phyloP scores from a whole-genome alignment of 2,113 vertebrate species.

The Bufo bufo region DNA sequence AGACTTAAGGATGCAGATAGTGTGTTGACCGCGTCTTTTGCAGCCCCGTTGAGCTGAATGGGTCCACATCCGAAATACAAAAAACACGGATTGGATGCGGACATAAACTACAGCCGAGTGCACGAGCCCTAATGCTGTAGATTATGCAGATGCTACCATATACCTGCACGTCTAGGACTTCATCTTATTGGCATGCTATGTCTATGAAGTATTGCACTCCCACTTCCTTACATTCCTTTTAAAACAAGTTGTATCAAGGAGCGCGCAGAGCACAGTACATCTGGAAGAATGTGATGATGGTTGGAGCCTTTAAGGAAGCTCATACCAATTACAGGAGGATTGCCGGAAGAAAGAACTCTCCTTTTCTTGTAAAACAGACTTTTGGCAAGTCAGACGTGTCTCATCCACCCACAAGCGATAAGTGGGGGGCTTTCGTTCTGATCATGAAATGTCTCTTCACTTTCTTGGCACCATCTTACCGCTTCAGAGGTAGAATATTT shows the following conservation, averaged over 20 bases:
- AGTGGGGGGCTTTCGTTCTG: conserved; percentile 44
- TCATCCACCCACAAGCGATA: conserved; percentile 41
- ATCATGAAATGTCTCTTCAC: background rate
- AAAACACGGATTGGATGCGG: no score
- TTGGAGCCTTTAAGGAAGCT: conserved; percentile 24
- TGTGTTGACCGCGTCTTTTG: no score
- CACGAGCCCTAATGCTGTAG: no score
- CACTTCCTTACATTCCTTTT: conserved; percentile 18
- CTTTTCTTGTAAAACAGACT: conserved; percentile 6
- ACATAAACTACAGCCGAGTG: no score
- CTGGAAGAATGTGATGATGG: background rate
- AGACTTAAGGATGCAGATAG: no score
- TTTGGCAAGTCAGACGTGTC: conserved; percentile 32
- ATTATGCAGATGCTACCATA: no score
- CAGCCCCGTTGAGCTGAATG: no score
- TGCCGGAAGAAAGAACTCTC: conserved; percentile 1
- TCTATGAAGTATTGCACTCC: background rate
- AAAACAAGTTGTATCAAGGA: conserved; percentile 34
- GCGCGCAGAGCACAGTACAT: background rate
- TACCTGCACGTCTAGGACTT: background rate
- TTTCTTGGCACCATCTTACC: conserved; percentile 29
- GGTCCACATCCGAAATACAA: no score
- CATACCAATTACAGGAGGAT: conserved; percentile 6
- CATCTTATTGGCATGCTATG: conserved; percentile 1
- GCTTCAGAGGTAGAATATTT: conserved; percentile 30